Conservation (phyloP, 2,113 vertebrate species). For the Pollimyrus isidori region DNA sequence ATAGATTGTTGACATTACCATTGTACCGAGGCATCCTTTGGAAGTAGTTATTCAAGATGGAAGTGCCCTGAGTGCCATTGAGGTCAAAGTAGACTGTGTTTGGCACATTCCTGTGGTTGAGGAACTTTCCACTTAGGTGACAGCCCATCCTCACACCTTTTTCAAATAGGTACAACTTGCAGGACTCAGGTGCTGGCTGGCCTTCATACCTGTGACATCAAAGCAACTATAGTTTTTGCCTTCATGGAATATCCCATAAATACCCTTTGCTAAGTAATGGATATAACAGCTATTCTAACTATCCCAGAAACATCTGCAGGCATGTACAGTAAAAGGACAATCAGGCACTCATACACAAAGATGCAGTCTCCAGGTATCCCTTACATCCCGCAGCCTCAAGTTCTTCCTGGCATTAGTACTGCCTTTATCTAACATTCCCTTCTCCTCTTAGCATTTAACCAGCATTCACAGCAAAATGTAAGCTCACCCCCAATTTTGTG, state of each 20-base stretch:
- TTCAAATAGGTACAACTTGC: not conserved
- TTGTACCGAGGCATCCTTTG: not conserved
- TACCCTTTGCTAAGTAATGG: not conserved
- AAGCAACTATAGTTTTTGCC: not conserved
- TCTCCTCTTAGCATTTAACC: not conserved
- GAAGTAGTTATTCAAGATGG: constrained; percentile 27
- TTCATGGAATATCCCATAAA: not conserved
- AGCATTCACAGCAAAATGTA: not conserved
- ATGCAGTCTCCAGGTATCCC: not conserved
- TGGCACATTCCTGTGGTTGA: accelerated
- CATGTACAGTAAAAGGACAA: not conserved
- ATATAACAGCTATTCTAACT: not conserved
- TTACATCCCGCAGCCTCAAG: not conserved
- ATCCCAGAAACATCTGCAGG: not conserved
- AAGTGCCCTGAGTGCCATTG: constrained; percentile 29
- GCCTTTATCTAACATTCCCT: not conserved
- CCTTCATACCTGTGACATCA: not conserved
- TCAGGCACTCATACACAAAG: not conserved
- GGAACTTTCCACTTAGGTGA: accelerated
- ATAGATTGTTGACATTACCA: not conserved
- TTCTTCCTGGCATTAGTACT: not conserved
- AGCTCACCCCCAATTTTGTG: not conserved
- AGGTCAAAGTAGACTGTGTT: constrained; percentile 18
- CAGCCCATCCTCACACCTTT: constrained; percentile 22
- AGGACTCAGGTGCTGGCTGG: not conserved